These are phyloP conservation scores for Pheosia gnoma DNA, from an alignment of 2,888 invertebrate species.

Conservation along the genomic window DNA sequence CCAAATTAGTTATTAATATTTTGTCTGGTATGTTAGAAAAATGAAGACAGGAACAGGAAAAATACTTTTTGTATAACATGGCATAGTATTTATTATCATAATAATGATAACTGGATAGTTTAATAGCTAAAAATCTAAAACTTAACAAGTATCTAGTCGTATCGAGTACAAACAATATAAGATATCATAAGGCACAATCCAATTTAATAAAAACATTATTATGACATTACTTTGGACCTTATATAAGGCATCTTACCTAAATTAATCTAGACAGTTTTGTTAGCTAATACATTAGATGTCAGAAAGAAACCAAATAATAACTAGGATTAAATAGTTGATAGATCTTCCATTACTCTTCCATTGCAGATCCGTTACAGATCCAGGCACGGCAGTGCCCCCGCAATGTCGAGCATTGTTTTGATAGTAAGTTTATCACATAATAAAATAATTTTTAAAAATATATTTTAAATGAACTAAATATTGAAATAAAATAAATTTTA, in stretches of 20 bases:
- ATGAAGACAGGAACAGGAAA: background rate
- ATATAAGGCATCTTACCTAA: slow-evolving; percentile 14
- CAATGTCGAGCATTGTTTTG: no score
- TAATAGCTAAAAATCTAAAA: slow-evolving; percentile 10
- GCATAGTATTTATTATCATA: slow-evolving; percentile 70
- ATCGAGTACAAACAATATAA: background rate
- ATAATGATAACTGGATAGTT: slow-evolving; percentile 41
- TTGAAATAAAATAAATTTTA: no score
- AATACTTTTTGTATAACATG: slow-evolving; percentile 54
- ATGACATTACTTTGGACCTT: slow-evolving; percentile 76
- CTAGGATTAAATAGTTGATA: no score
- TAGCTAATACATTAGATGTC: background rate
- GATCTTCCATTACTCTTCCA: no score
- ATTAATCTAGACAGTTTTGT: background rate
- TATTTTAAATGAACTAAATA: no score
- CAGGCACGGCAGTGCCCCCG: no score
- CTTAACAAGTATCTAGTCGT: background rate
- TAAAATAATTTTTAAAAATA: no score
- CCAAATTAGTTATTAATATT: no score
- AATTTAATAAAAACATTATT: slow-evolving; percentile 49
- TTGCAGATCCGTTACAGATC: no score
- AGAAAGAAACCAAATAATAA: no score
- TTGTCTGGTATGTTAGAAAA: no score
- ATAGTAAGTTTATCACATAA: no score
- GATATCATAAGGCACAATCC: background rate